These are phyloP conservation scores for Cremastobaeus sp. DNA, from an alignment of 2,888 invertebrate genomes.

Conservation along the genomic window DNA sequence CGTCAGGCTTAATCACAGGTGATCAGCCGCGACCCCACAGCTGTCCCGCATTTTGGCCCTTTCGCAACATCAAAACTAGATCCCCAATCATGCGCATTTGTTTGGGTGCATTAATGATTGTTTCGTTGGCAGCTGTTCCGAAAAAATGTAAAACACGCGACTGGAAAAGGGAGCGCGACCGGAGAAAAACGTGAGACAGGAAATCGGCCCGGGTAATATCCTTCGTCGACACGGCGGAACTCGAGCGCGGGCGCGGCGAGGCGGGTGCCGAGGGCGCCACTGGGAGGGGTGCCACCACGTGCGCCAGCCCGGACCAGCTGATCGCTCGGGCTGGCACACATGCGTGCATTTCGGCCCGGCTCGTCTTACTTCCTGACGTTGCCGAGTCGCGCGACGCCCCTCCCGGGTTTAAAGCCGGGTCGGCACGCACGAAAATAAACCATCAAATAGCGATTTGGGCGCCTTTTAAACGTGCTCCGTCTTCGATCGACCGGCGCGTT, in stretches of 20 bases:
- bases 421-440: slow-evolving; percentile 28
- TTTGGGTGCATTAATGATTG: slow-evolving; percentile 17
- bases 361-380: slow-evolving; percentile 45
- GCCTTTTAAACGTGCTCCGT: slow-evolving; percentile 12
- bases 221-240: slow-evolving; percentile 16
- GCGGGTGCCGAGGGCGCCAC: slow-evolving; percentile 32
- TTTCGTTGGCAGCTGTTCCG: slow-evolving; percentile 12
- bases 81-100: slow-evolving; percentile 11
- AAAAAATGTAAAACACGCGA: not conserved
- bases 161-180: not conserved
- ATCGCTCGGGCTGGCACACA: slow-evolving; percentile 53
- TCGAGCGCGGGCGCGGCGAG: slow-evolving; percentile 2
- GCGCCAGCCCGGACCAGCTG: slow-evolving; percentile 57
- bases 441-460: slow-evolving; percentile 18
- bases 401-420: slow-evolving; percentile 18
- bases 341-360: slow-evolving; percentile 45
- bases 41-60: slow-evolving; percentile 38
- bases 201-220: slow-evolving; percentile 39
- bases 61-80: not conserved
- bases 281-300: slow-evolving; percentile 53
- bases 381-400: slow-evolving; percentile 19
- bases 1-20: slow-evolving; percentile 10
- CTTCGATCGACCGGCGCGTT: not conserved
- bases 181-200: slow-evolving; percentile 20
- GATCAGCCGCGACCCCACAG: slow-evolving; percentile 9